Conservation (phyloP, 2,797 vertebrate species). For the Odontamblyopus lacepedii region DNA sequence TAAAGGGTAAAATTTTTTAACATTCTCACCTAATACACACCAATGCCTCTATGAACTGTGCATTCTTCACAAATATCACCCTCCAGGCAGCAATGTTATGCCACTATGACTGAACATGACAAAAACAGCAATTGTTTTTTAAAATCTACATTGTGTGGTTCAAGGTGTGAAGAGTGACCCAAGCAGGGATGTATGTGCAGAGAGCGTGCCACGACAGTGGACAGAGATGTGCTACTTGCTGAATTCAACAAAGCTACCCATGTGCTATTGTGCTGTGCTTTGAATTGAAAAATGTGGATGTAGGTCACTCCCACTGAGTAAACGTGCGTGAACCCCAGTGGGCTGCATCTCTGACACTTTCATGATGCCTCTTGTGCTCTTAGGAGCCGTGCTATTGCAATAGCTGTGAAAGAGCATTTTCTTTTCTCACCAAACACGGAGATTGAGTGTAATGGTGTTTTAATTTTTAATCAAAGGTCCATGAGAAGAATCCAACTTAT, state of each 20-base stretch:
- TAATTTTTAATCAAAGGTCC: conserved; percentile 9
- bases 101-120: not conserved
- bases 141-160: not conserved
- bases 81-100: not conserved
- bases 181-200: not conserved
- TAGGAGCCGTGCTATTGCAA: conserved; percentile 2
- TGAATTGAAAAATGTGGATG: conserved; percentile 69
- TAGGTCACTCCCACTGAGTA: conserved; percentile 54
- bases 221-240: not conserved
- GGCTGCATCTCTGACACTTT: conserved; percentile 22
- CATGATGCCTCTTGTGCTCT: conserved; percentile 14
- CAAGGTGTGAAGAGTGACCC: not conserved
- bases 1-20: too few relatives aligned
- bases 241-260: conserved; percentile 4
- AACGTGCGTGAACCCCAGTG: conserved; percentile 31
- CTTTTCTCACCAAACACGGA: conserved; percentile 10
- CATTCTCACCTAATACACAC: not conserved
- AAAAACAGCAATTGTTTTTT: not conserved
- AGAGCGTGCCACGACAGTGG: not conserved
- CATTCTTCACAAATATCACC: too few relatives aligned
- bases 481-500: not conserved
- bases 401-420: conserved; percentile 1
- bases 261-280: conserved; percentile 27
- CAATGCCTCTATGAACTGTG: too few relatives aligned
- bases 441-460: conserved; percentile 1